phyloP scores from a whole-genome alignment of 2,797 vertebrate species.

The Galagoides demidoff region DNA sequence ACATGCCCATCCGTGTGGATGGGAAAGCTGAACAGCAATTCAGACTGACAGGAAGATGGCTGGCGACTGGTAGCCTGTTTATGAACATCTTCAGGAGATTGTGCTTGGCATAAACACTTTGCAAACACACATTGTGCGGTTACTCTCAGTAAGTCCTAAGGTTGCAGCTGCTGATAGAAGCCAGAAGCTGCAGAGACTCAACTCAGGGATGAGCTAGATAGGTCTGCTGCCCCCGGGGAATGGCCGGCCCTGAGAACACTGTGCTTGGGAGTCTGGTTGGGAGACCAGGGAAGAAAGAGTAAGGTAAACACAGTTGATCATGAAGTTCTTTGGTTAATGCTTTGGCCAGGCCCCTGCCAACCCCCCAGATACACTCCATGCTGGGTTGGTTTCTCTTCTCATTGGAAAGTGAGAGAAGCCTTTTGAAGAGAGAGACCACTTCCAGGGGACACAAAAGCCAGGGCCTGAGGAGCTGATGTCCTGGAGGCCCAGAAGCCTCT shows the following conservation, averaged over 20 bases:
- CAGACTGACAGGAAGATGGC: background rate
- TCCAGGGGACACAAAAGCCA: background rate
- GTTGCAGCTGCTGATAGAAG: slow-evolving; percentile 25
- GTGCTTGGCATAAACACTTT: background rate
- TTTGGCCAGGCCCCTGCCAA: background rate
- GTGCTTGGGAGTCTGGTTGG: background rate
- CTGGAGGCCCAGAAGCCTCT: background rate
- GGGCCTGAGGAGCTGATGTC: background rate
- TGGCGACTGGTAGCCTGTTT: background rate
- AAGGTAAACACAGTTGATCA: background rate
- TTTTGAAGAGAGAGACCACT: background rate
- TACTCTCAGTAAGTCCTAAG: background rate
- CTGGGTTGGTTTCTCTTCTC: background rate
- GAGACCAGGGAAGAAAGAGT: background rate
- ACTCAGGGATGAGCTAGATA: background rate
- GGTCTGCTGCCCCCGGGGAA: background rate
- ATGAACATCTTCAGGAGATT: background rate
- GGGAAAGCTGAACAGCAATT: background rate
- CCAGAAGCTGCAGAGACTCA: background rate
- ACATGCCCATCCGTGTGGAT: background rate
- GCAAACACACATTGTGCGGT: background rate
- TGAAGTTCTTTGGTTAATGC: background rate
- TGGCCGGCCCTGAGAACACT: background rate
- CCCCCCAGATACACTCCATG: background rate
- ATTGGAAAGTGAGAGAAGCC: background rate